Evolutionary conservation across 2,113 vertebrate genomes (phyloP).

Genomic region (Grammomys dolichurus): DNA sequence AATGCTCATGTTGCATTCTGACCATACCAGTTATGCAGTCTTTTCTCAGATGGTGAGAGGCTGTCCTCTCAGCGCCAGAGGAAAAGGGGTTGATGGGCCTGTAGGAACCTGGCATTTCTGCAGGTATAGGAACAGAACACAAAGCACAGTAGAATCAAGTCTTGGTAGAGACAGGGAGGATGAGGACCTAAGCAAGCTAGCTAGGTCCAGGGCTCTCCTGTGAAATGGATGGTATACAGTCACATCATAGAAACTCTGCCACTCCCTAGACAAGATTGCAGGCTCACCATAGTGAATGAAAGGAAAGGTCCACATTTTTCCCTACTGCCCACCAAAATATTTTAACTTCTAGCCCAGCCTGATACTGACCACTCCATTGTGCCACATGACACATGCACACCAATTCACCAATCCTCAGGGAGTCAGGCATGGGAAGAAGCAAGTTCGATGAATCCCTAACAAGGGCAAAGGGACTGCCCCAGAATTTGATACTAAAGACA

Average conservation of each 20-base stretch:
- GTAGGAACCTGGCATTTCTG: neutral
- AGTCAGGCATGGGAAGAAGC: neutral
- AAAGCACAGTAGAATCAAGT: neutral
- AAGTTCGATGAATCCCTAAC: neutral
- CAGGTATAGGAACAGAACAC: neutral
- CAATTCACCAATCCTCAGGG: neutral
- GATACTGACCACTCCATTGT: neutral
- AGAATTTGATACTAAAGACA: neutral
- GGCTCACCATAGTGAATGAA: neutral
- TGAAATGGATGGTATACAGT: neutral
- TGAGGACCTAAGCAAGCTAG: no score
- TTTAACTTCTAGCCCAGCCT: neutral
- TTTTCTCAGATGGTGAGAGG: neutral
- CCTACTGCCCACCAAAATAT: neutral
- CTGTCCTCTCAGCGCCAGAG: neutral
- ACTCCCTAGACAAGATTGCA: neutral
- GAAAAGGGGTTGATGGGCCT: neutral
- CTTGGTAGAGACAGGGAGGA: neutral
- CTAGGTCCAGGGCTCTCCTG: neutral
- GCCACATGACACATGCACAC: neutral
- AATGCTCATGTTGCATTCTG: neutral
- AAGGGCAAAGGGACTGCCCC: neutral
- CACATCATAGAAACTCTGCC: neutral
- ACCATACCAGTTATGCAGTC: neutral
- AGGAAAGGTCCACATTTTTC: neutral